phyloP scores from a whole-genome alignment of 2,888 invertebrate genomes.

The Dexiosoma caninum region DNA sequence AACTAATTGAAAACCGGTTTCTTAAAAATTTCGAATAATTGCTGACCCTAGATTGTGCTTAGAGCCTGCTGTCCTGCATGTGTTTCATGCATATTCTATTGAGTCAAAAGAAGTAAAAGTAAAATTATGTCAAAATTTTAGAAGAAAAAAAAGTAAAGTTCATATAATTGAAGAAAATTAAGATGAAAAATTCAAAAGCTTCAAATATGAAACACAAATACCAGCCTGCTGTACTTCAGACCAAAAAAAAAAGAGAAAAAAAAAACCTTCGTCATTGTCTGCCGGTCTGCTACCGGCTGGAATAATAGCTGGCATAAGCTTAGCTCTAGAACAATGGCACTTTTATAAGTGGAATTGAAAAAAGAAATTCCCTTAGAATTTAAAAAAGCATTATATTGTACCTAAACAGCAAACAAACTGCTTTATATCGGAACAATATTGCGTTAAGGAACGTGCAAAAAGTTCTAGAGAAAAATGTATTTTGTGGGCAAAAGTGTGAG shows the following conservation, averaged over 20 bases:
- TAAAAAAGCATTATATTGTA: background rate
- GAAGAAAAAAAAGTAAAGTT: too few relatives aligned
- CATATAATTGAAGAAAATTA: too few relatives aligned
- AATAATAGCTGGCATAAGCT: background rate
- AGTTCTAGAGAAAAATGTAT: constrained; percentile 20
- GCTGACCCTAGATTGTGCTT: too few relatives aligned
- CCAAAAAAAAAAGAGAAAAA: too few relatives aligned
- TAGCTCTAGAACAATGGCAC: constrained; percentile 39
- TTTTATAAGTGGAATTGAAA: constrained; percentile 43
- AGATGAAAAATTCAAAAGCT: background rate
- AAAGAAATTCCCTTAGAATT: constrained; percentile 16
- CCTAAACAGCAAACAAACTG: constrained; percentile 10
- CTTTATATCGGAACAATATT: background rate
- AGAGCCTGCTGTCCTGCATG: too few relatives aligned
- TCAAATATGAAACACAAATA: background rate
- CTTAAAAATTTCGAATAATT: too few relatives aligned
- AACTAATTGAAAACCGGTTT: too few relatives aligned
- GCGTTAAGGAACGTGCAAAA: constrained; percentile 5
- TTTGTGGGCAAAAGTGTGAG: background rate
- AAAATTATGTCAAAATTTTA: too few relatives aligned
- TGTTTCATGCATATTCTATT: too few relatives aligned
- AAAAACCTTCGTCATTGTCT: constrained; percentile 17
- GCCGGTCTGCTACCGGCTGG: background rate
- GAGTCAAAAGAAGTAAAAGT: too few relatives aligned
- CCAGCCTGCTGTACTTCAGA: background rate